phyloP scores from a whole-genome alignment of 1,140 invertebrate genomes.

The Zaprionus inermis region DNA sequence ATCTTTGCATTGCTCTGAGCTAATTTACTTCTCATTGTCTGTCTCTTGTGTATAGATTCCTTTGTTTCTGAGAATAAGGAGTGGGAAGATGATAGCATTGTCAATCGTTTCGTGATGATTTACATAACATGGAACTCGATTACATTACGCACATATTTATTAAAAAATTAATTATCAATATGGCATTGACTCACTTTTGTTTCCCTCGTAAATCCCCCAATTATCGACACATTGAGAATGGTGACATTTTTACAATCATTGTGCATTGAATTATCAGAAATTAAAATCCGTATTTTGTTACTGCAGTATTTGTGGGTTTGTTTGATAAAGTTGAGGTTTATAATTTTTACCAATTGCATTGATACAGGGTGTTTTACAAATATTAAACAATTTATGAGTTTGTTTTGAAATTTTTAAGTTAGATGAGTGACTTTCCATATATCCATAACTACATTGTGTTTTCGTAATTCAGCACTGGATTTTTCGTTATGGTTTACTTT shows the following conservation, averaged over 20 bases:
- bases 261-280: slow-evolving; percentile 20
- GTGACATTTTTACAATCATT: slow-evolving; percentile 41
- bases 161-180: slow-evolving; percentile 31
- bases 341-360: too few relatives aligned
- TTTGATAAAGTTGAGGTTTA: background rate
- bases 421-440: background rate
- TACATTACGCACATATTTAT: slow-evolving; percentile 11
- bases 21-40: background rate
- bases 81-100: background rate
- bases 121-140: background rate
- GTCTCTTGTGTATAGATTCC: slow-evolving; percentile 4
- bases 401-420: too few relatives aligned
- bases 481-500: slow-evolving; percentile 1
- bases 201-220: slow-evolving; percentile 22
- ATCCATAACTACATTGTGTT: background rate
- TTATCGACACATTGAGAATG: slow-evolving; percentile 30
- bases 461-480: background rate
- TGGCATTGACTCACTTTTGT: slow-evolving; percentile 71
- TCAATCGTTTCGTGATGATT: background rate
- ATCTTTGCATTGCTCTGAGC: background rate
- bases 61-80: slow-evolving; percentile 13
- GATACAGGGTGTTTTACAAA: too few relatives aligned
- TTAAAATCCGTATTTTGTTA: slow-evolving; percentile 29
- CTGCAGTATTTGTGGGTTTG: slow-evolving; percentile 7
- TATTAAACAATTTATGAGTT: too few relatives aligned